phyloP scores from a whole-genome alignment of 35 echinoderm and acorn worm genomes.

The Amphiura filiformis region DNA sequence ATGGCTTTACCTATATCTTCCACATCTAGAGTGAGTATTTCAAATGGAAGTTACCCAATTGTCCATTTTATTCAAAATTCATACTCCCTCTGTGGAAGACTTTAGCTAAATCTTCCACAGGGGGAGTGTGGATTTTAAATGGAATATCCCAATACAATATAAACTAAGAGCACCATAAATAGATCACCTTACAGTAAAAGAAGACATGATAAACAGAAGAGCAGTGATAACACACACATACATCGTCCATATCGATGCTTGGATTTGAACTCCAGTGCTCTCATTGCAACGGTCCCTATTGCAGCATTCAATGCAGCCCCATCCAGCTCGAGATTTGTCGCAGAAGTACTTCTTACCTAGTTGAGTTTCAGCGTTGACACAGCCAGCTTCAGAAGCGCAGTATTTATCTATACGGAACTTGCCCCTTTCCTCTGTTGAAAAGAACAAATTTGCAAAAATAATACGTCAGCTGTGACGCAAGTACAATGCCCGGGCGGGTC shows the following conservation, averaged over 20 bases:
- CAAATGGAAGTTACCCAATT: too few species aligned
- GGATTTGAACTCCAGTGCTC: slow-evolving; percentile 27
- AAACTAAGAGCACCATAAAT: too few species aligned
- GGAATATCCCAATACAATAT: too few species aligned
- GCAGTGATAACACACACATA: background rate
- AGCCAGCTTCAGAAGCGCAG: slow-evolving; percentile 71
- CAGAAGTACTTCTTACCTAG: slow-evolving; percentile 80
- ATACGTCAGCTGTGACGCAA: background rate
- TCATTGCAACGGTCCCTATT: slow-evolving; percentile 66
- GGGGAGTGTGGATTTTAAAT: too few species aligned
- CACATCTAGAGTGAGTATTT: too few species aligned
- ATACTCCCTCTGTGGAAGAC: too few species aligned
- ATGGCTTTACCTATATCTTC: too few species aligned
- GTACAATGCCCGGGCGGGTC: too few species aligned
- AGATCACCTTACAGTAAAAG: too few species aligned
- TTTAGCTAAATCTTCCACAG: too few species aligned
- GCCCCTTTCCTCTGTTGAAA: slow-evolving; percentile 68
- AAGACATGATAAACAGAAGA: too few species aligned
- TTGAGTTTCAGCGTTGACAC: slow-evolving; percentile 57
- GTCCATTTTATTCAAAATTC: too few species aligned
- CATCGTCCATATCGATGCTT: background rate
- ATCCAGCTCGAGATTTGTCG: slow-evolving; percentile 55
- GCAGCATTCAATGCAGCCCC: slow-evolving; percentile 88
- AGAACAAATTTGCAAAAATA: background rate
- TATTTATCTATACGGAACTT: slow-evolving; percentile 84